These are phyloP conservation scores for Conistra vaccinii DNA, from an alignment of 2,888 invertebrate species.

Conservation along the genomic window DNA sequence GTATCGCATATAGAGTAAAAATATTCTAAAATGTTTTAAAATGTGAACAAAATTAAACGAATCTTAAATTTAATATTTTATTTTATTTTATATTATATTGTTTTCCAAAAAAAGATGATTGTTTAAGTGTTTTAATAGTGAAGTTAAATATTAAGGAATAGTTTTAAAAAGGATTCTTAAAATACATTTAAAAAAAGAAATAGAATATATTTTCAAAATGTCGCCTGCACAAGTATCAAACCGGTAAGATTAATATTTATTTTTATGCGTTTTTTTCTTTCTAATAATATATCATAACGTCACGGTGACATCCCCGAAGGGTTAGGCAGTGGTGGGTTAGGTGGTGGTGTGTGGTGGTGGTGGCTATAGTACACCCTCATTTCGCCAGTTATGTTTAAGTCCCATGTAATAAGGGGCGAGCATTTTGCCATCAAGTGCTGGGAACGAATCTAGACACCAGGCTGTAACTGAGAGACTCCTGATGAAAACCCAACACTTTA, in stretches of 20 bases:
- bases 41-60: neutral
- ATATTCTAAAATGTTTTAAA: neutral
- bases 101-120: too few relatives aligned
- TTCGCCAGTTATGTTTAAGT: neutral
- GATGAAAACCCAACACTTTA: too few relatives aligned
- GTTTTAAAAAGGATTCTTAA: too few relatives aligned
- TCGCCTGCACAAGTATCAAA: neutral
- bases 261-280: neutral
- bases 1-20: too few relatives aligned
- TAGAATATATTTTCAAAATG: conserved; percentile 17
- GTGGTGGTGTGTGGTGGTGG: too few relatives aligned
- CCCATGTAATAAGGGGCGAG: neutral
- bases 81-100: too few relatives aligned
- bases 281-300: neutral
- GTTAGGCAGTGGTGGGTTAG: neutral
- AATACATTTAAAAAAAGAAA: too few relatives aligned
- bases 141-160: too few relatives aligned
- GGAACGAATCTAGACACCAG: neutral
- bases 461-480: too few relatives aligned
- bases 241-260: conserved; percentile 3
- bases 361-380: neutral
- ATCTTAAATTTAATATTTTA: too few relatives aligned
- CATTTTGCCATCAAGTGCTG: neutral
- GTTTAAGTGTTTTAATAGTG: too few relatives aligned
- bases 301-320: neutral